Evolutionary conservation across 2,113 vertebrate species (phyloP), one percentile per base, ranked within the genome.

Genomic region (Centropristis striata): DNA sequence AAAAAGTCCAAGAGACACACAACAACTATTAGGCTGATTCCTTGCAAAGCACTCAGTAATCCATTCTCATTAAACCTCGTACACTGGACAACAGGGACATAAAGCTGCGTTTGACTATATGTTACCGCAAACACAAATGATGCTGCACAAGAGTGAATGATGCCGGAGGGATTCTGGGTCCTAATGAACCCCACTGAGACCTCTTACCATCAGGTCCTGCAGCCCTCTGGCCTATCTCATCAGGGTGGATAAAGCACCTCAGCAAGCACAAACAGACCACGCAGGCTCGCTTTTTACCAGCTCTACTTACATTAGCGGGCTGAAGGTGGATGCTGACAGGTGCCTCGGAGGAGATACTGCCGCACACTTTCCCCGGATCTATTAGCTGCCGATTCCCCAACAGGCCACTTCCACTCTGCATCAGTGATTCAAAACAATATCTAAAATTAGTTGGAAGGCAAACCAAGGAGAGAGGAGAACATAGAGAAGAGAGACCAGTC

Each of bases 131-230:
- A 80, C 80, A 75, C 80, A 85, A 86, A 90, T 71, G 72, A 87
- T 79, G 49, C 83, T 46, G 75, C 51, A 47, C 83, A 64, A 71
- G 50, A 71, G 47, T 50, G 53, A 73, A 32, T 10, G 61, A 76
- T 69, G 75, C 77, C 72, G 42, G 36, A 67, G 83, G 68, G 78
- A 63, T 44, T 32, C 49, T 68, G 57, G 50, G 25, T 75, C 61
- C 64, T 92, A 92, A 92, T 92, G 83, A 93, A 89, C 69, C 88
- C 92, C 89, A 4, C 69, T 32, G 90, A 86, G 92, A 91, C 86
- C 36, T 51, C 65, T 57, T 57, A 44, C 69, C 68, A 46, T 71
- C 37, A 41, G 49, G 57, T 41, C 58, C 37, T 75, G n/a, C 66
- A 49, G 60, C 49, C 54, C 20, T 67, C 63, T 15, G 81, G 5